Base-by-base conservation (phyloP, 2,888 invertebrate species). In the Dicranocentrus wangi region DNA sequence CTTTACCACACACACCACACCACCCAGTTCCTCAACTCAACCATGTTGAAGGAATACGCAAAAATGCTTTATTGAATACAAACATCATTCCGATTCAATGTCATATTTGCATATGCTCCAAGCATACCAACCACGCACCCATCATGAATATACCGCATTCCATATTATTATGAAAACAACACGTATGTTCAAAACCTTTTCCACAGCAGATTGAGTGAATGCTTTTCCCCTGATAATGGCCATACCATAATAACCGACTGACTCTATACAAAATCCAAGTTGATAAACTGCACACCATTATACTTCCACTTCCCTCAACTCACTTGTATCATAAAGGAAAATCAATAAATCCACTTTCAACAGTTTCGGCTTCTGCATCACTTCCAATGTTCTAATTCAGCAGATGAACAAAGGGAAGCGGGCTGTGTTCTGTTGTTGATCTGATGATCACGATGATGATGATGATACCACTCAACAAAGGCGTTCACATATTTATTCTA, bases 311-410 rank as follows among this genome's bases (percentile, higher is more conserved):
- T 47, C n/a, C 2, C n/a, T 47, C n/a, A 7, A 47, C 47, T 3
- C 7, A 47, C n/a, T 47, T n/a, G 2, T 47, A 10, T 15, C 47
- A n/a, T n/a, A n/a, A 47, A 15, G 47, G 47, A 47, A 47, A 47
- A 47, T 47, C 47, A n/a, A 47, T 47, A 47, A 47, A 47, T 47
- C 47, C 47, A 47, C 15, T 47, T 47, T 47, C 47, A 47, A 47
- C 47, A 47, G n/a, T n/a, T 47, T n/a, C 47, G 15, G 47, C 47
- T n/a, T 47, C 15, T 47, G n/a, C n/a, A 47, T 47, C 47, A 47
- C 39, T 8, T 47, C n/a, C 47, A n/a, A n/a, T 15, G 5, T 39
- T 8, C 39, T 8, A 39, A 39, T 5, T 5, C 39, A 8, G 39
- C 15, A n/a, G 47, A 47, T n/a, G n/a, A 47, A 47, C 13, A 47